These are phyloP conservation scores for Megalopta genalis DNA, from an alignment of 1,140 invertebrate species.

Conservation along the genomic window DNA sequence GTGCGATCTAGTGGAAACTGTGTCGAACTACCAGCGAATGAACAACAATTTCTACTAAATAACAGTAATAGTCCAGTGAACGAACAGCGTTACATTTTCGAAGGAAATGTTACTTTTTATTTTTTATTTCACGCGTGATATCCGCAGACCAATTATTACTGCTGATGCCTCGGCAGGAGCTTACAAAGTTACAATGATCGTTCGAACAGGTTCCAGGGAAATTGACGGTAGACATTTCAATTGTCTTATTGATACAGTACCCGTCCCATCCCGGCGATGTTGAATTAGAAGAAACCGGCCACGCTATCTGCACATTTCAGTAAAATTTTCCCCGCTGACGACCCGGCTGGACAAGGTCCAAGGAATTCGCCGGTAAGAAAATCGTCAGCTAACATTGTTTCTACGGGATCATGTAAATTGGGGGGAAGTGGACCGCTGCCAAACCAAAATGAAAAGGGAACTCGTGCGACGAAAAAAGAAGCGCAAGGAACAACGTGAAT, in stretches of 20 bases:
- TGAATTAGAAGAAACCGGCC: neutral
- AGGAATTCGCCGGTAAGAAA: slow-evolving; percentile 43
- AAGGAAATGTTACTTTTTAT: too few species aligned
- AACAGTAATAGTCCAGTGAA: too few species aligned
- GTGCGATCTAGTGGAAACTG: too few species aligned
- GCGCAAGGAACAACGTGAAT: neutral
- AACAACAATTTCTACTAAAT: too few species aligned
- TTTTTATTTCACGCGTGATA: too few species aligned
- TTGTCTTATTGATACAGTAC: neutral
- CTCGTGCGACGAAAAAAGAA: slow-evolving; percentile 40
- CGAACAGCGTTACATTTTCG: too few species aligned
- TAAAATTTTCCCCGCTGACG: slow-evolving; percentile 31
- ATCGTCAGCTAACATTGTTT: slow-evolving; percentile 54
- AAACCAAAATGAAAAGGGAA: slow-evolving; percentile 57
- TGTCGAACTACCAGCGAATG: too few species aligned
- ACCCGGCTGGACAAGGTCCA: slow-evolving; percentile 24
- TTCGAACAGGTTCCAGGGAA: neutral
- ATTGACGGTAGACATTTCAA: neutral
- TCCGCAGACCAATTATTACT: too few species aligned
- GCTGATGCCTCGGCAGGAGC: too few species aligned
- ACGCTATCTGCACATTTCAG: neutral
- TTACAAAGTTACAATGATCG: neutral
- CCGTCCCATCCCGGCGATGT: neutral
- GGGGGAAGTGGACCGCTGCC: slow-evolving; percentile 47
- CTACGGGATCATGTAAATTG: slow-evolving; percentile 59